Base-by-base conservation (phyloP, 2,888 invertebrate species). In the Agrotis ipsilon region DNA sequence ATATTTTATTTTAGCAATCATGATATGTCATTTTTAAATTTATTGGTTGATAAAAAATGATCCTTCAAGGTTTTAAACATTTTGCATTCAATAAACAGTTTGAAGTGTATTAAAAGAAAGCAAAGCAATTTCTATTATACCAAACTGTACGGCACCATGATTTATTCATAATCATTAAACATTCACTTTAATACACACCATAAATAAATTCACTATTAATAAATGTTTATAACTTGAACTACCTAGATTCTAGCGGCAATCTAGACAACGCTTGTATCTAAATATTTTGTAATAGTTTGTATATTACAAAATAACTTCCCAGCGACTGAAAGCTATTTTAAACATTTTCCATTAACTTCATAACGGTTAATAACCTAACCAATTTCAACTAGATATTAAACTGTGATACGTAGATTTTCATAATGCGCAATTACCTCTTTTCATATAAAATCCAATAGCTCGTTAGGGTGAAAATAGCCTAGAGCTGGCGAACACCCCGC, bases 401-500 rank as follows among this genome's bases (percentile, higher is more conserved):
- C 62, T 70, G 52, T 66, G 67, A 73, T 73, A 78, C 57, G 65
- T 52, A 63, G 67, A 75, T 83, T 75, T 80, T 69, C 78, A 82
- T 86, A 86, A 82, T 76, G 66, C 64, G 66, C 84, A 79, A 84
- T 86, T 80, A 82, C 75, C 75, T 75, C 59, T 78, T 79, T 80
- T 66, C 72, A 75, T 58, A 71, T 64, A 73, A 86, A 75, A 58
- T 72, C 72, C 75, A 49, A 76, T 82, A 82, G 74, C 85, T 84
- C 66, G 85, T 83, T 86, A 86, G 67, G 66, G 68, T 48, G 78
- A 75, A 77, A 82, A 82, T 78, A 72, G 70, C 80, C 78, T 73
- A 61, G 68, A 77, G 68, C 71, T 57, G 58, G 60, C 63, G 58
- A 70, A 72, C 72, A 83, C 66, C 68, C 57, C 66, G 61, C 74